These are phyloP conservation scores for Vidua macroura DNA, from an alignment of 2,113 vertebrate genomes.

Conservation along the genomic window DNA sequence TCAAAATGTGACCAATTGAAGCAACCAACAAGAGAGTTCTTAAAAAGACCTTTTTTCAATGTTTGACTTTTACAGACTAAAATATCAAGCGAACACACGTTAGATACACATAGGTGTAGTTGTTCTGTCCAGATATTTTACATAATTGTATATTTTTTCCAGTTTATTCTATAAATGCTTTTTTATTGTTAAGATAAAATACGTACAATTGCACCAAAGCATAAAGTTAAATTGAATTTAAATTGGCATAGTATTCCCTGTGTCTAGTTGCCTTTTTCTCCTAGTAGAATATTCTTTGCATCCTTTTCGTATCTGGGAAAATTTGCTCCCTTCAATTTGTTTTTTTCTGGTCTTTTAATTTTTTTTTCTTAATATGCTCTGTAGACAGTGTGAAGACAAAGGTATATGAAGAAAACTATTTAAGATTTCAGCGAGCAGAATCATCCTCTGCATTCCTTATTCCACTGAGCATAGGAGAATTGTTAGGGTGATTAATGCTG, in stretches of 20 bases:
- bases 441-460: neutral
- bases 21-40: neutral
- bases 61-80: neutral
- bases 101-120: neutral
- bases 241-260: neutral
- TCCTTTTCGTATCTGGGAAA: neutral
- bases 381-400: neutral
- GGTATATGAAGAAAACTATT: neutral
- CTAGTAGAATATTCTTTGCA: neutral
- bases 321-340: fast-evolving
- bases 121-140: neutral
- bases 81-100: neutral
- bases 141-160: neutral
- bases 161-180: neutral
- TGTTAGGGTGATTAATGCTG: neutral
- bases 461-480: fast-evolving
- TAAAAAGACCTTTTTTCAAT: neutral
- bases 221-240: neutral
- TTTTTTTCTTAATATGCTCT: neutral
- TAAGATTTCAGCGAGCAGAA: neutral
- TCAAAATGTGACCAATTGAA: neutral
- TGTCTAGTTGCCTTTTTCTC: neutral
- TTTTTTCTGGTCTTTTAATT: fast-evolving
- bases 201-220: neutral
- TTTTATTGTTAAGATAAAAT: neutral